These are phyloP conservation scores for Omphaloscelis lunosa DNA, from an alignment of 2,888 invertebrate genomes.

Conservation along the genomic window DNA sequence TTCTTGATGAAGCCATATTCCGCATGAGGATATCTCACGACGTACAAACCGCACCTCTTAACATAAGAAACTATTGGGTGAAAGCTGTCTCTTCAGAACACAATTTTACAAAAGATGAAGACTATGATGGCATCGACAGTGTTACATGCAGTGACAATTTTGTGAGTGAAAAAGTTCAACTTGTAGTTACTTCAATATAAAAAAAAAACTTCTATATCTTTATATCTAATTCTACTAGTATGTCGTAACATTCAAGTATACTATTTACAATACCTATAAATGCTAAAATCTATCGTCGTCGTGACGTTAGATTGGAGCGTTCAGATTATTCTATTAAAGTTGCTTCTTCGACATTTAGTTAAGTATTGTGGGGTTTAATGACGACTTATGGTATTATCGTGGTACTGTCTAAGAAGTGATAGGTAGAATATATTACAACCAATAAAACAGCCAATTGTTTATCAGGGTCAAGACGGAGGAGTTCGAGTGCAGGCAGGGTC, in stretches of 20 bases:
- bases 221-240: neutral
- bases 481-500: conserved; percentile 79
- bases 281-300: neutral
- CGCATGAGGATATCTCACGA: conserved; percentile 82
- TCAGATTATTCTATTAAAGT: conserved; percentile 14
- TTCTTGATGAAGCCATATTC: conserved; percentile 71
- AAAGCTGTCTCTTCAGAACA: conserved; percentile 78
- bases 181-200: neutral
- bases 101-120: conserved; percentile 72
- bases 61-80: conserved; percentile 80
- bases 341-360: conserved; percentile 16
- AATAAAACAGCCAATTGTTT: conserved; percentile 40
- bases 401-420: conserved; percentile 4
- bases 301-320: neutral
- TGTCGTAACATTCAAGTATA: neutral
- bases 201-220: neutral
- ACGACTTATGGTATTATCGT: neutral
- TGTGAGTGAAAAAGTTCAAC: conserved; percentile 53
- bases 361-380: neutral
- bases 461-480: conserved; percentile 70
- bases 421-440: conserved; percentile 28
- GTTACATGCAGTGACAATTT: conserved; percentile 82
- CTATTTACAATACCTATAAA: neutral
- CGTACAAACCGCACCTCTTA: conserved; percentile 72
- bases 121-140: conserved; percentile 77